Evolutionary conservation across 2,113 vertebrate genomes (phyloP).

Genomic region (Tachysurus fulvidraco): DNA sequence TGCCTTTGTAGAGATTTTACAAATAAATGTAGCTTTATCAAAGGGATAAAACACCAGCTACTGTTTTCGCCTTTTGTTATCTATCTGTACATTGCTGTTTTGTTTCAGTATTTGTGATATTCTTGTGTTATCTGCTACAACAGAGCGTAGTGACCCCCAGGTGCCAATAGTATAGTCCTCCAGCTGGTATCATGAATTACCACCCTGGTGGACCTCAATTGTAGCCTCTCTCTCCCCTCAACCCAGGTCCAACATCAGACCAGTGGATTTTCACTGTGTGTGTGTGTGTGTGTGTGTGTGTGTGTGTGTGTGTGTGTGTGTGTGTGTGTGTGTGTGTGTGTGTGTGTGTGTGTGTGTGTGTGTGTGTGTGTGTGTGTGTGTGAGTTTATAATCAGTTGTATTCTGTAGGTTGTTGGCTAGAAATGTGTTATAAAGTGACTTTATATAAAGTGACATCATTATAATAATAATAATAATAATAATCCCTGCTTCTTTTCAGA

Average conservation of each 20-base stretch:
- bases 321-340: constrained; percentile 12
- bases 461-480: background rate
- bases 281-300: constrained; percentile 8
- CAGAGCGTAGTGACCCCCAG: constrained; percentile 38
- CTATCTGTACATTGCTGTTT: background rate
- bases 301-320: background rate
- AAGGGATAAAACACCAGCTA: background rate
- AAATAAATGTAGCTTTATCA: background rate
- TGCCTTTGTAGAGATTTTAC: background rate
- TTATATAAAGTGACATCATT: background rate
- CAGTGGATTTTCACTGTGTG: background rate
- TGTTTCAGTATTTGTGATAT: constrained; percentile 5
- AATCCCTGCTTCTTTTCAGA: constrained; percentile 42
- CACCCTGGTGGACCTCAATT: constrained; percentile 47
- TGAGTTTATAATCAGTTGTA: background rate
- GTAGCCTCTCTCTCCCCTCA: constrained; percentile 22
- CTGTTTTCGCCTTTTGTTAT: background rate
- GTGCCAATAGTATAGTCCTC: constrained; percentile 33
- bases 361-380: background rate
- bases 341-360: background rate
- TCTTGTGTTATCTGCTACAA: constrained; percentile 16
- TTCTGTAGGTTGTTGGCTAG: background rate
- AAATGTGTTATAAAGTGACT: background rate
- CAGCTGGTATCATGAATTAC: constrained; percentile 45
- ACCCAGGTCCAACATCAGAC: constrained; percentile 14